Conservation (phyloP, 1,140 invertebrate genomes). For the Metaphire vulgaris region DNA sequence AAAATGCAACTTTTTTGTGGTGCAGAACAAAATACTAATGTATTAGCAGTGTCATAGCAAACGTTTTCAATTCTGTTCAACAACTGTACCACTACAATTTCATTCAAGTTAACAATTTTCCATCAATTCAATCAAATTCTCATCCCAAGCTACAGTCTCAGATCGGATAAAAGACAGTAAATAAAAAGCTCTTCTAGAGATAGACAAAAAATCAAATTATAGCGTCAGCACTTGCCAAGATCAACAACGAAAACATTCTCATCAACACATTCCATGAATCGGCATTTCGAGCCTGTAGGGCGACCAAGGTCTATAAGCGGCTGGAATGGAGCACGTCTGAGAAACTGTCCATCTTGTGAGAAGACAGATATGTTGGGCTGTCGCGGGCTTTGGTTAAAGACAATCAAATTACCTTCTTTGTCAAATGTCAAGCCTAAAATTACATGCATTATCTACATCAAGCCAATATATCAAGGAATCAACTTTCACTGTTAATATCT, state of each 20-base stretch:
- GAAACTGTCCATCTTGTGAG: slow-evolving; percentile 27
- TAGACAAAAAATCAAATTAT: too few relatives aligned
- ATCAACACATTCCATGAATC: slow-evolving; percentile 32
- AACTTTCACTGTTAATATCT: neutral
- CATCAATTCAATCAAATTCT: too few relatives aligned
- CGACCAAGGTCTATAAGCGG: slow-evolving; percentile 12
- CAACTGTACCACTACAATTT: too few relatives aligned
- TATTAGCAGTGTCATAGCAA: too few relatives aligned
- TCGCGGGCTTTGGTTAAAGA: slow-evolving; percentile 30
- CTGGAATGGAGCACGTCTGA: neutral
- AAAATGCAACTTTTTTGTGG: too few relatives aligned
- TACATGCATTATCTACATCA: neutral
- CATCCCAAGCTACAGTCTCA: too few relatives aligned
- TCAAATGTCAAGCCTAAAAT: slow-evolving; percentile 34
- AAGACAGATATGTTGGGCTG: slow-evolving; percentile 28
- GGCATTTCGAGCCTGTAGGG: slow-evolving; percentile 30
- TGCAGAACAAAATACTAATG: too few relatives aligned
- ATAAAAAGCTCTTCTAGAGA: too few relatives aligned
- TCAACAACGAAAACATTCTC: slow-evolving; percentile 35
- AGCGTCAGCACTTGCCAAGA: too few relatives aligned
- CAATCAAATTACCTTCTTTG: slow-evolving; percentile 29
- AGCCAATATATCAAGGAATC: neutral
- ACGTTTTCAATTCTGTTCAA: too few relatives aligned
- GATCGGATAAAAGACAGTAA: too few relatives aligned
- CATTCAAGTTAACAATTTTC: too few relatives aligned